These are phyloP conservation scores for Hemichromis elongatus DNA, from an alignment of 2,113 vertebrate genomes.

Conservation along the genomic window DNA sequence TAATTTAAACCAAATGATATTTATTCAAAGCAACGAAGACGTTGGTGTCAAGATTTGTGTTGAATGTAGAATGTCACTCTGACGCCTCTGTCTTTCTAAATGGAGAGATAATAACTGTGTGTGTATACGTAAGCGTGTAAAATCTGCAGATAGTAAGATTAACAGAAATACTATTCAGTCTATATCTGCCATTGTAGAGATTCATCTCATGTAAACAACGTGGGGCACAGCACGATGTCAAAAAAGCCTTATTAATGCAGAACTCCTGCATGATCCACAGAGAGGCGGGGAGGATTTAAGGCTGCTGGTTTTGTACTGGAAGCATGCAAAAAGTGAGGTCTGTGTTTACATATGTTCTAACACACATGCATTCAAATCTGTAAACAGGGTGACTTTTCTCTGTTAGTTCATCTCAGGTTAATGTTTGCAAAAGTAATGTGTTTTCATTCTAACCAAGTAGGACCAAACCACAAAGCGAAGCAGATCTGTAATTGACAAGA, in stretches of 20 bases:
- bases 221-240: rapidly evolving
- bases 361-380: not conserved
- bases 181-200: not conserved
- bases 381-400: not conserved
- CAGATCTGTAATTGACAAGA: not conserved
- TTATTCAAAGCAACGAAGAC: no score
- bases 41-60: not conserved
- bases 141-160: not conserved
- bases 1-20: no score
- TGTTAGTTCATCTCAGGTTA: not conserved
- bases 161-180: not conserved
- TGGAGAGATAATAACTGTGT: not conserved
- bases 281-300: not conserved
- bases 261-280: not conserved
- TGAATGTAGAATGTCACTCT: not conserved
- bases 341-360: not conserved
- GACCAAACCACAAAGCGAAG: not conserved
- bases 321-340: not conserved
- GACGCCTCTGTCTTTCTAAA: not conserved
- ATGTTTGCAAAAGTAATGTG: not conserved
- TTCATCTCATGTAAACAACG: not conserved
- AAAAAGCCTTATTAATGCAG: not conserved
- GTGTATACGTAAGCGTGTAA: not conserved
- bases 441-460: not conserved
- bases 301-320: not conserved